Evolutionary conservation across 2,113 vertebrate species (phyloP).

Genomic region (Halichoeres trimaculatus): DNA sequence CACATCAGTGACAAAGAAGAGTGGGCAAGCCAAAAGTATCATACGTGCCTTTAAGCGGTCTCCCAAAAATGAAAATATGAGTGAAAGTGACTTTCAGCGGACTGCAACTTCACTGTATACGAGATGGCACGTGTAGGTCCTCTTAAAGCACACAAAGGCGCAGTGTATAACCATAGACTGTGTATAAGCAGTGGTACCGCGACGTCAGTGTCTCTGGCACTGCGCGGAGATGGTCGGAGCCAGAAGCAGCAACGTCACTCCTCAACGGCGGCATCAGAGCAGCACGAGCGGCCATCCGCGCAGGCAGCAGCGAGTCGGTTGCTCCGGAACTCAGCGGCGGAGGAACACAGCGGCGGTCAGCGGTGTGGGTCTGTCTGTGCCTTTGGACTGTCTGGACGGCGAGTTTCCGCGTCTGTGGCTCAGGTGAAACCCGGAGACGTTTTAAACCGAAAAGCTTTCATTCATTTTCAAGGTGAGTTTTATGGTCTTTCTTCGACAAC

Average conservation of each 20-base stretch:
- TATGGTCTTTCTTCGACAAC: neutral
- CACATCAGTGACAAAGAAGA: neutral
- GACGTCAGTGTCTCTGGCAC: slow-evolving; percentile 65
- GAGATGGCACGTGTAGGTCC: slow-evolving; percentile 27
- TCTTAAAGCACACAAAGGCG: slow-evolving; percentile 44
- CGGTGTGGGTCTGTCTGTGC: neutral
- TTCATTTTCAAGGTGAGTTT: slow-evolving; percentile 5
- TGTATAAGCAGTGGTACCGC: slow-evolving; percentile 33
- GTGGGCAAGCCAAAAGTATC: neutral
- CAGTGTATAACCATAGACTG: slow-evolving; percentile 16
- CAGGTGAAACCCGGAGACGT: slow-evolving; percentile 39
- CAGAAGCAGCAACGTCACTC: slow-evolving; percentile 69
- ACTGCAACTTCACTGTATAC: neutral
- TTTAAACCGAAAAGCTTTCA: neutral
- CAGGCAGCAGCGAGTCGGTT: slow-evolving; percentile 45
- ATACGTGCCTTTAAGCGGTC: neutral
- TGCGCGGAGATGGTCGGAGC: slow-evolving; percentile 43
- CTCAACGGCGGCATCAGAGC: slow-evolving; percentile 60
- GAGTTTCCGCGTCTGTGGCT: slow-evolving; percentile 12
- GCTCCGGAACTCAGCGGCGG: slow-evolving; percentile 55
- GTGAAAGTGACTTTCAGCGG: slow-evolving; percentile 5
- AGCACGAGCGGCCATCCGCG: slow-evolving; percentile 35
- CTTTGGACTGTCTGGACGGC: slow-evolving; percentile 22
- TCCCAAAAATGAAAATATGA: neutral
- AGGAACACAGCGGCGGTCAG: slow-evolving; percentile 20